Percentiles rank a stretch among this genome's conserved stretches.
Evolutionary conservation across 2,113 vertebrate genomes (phyloP).

Genomic region (Andinoacara biseriatus): DNA sequence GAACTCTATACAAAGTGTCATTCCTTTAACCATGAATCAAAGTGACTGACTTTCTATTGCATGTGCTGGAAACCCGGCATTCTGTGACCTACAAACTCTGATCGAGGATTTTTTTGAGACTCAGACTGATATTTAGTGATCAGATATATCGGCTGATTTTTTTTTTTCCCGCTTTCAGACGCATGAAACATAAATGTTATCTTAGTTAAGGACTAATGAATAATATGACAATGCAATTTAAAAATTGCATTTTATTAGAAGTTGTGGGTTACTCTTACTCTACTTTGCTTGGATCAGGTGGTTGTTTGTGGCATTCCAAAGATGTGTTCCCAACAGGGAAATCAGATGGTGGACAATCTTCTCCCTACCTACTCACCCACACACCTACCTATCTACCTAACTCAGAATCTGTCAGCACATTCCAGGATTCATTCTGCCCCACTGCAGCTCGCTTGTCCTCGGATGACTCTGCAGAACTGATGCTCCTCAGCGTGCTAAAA

Average conservation of each 20-base stretch:
- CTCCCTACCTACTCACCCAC: too few species aligned
- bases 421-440: neutral
- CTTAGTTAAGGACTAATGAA: neutral
- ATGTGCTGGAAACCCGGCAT: neutral
- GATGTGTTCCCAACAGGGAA: too few species aligned
- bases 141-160: too few species aligned
- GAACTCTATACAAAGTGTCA: neutral
- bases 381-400: too few species aligned
- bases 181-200: accelerated
- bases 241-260: neutral
- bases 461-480: neutral
- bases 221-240: neutral
- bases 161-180: accelerated
- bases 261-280: neutral
- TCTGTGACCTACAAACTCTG: neutral
- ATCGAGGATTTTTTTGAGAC: too few species aligned
- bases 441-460: conserved; percentile 17
- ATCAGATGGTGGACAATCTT: too few species aligned
- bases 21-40: conserved; percentile 3
- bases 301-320: too few species aligned
- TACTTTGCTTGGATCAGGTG: neutral
- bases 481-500: neutral
- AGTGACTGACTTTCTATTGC: neutral
- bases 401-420: conserved; percentile 42
- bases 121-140: neutral